These are phyloP conservation scores for Tachuris rubrigastra DNA, from an alignment of 2,113 vertebrate genomes.

Conservation along the genomic window DNA sequence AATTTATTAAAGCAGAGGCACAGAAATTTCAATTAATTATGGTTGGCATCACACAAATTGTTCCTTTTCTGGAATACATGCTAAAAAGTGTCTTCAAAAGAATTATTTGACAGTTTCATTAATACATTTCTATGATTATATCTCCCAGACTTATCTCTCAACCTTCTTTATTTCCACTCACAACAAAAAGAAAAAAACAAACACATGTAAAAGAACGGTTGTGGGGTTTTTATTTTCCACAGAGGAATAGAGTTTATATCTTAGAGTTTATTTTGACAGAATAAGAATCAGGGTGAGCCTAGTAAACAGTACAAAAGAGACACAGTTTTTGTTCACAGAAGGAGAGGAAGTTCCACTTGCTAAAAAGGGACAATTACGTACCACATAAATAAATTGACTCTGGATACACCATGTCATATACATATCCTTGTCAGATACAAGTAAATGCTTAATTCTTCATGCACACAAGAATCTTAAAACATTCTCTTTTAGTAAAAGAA, in stretches of 20 bases:
- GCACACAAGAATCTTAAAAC: slow-evolving; percentile 10
- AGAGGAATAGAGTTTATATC: not conserved
- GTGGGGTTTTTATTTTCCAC: not conserved
- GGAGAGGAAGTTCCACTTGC: not conserved
- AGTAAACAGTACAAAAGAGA: slow-evolving; percentile 29
- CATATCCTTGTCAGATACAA: not conserved
- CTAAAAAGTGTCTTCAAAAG: slow-evolving; percentile 65
- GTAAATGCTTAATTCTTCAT: slow-evolving; percentile 3
- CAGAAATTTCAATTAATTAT: slow-evolving; percentile 72
- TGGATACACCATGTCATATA: not conserved
- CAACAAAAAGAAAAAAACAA: not conserved
- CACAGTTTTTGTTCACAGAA: not conserved
- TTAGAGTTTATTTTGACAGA: slow-evolving; percentile 37
- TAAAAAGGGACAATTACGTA: not conserved
- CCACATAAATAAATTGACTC: not conserved
- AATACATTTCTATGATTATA: slow-evolving; percentile 53
- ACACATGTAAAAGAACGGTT: not conserved
- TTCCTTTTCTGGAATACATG: slow-evolving; percentile 62
- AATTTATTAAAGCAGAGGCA: slow-evolving; percentile 64
- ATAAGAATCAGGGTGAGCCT: not conserved
- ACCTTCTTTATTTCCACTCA: slow-evolving; percentile 52
- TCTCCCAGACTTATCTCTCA: slow-evolving; percentile 37
- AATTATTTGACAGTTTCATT: slow-evolving; percentile 61
- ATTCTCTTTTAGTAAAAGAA: slow-evolving; percentile 12
- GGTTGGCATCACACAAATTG: slow-evolving; percentile 61